Percentiles rank a stretch among this genome's conserved stretches.
These are phyloP conservation scores for Dipodomys ordii DNA, from an alignment of 2,113 vertebrate genomes.

Conservation along the genomic window DNA sequence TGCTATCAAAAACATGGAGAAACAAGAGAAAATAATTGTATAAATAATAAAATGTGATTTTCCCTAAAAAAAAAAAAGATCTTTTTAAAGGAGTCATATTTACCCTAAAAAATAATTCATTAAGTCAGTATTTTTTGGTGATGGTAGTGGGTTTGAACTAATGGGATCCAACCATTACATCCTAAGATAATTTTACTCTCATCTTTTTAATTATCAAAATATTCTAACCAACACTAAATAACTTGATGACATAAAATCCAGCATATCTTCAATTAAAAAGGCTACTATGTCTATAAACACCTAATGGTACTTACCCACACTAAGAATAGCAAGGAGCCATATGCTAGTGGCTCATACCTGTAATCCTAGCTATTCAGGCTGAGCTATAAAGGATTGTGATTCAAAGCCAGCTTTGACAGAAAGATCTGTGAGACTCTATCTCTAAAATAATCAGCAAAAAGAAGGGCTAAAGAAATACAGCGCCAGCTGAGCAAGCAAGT, in stretches of 20 bases:
- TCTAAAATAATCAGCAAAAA: too few species aligned
- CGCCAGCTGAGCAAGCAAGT: too few species aligned
- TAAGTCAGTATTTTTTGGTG: neutral
- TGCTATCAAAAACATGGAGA: neutral
- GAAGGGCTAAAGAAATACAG: too few species aligned
- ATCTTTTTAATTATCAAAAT: slow-evolving; percentile 16
- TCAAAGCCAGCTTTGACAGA: too few species aligned
- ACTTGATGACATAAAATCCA: slow-evolving; percentile 19
- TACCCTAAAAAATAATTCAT: slow-evolving; percentile 23
- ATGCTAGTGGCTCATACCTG: too few species aligned
- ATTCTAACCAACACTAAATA: neutral
- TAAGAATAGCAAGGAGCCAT: neutral
- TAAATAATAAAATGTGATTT: neutral
- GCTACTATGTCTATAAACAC: neutral
- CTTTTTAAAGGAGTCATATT: slow-evolving; percentile 11
- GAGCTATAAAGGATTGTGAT: too few species aligned
- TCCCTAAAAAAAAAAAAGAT: neutral
- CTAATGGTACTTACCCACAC: neutral
- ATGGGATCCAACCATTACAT: too few species aligned
- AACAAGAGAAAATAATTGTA: neutral
- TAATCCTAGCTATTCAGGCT: too few species aligned
- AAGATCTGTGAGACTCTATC: too few species aligned
- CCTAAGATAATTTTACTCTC: too few species aligned
- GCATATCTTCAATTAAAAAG: neutral
- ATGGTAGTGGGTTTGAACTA: too few species aligned